Base-by-base conservation (phyloP, 1,140 invertebrate species). In the Steinernema feltiae region DNA sequence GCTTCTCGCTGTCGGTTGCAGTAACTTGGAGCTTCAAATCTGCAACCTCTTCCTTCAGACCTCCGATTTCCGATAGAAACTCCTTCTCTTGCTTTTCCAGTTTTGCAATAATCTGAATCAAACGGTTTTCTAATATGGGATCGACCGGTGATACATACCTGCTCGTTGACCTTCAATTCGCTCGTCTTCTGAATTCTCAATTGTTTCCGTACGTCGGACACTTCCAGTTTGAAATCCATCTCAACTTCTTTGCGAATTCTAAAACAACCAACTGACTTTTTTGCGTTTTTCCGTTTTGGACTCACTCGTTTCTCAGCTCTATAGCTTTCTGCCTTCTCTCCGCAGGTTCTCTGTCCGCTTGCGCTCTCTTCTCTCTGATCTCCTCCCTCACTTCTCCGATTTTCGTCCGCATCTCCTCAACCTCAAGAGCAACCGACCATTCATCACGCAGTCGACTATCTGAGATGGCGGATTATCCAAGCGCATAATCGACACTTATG, bases 391-490 rank as follows among this genome's bases (percentile, higher is more conserved):
- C 53, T 21, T 15, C 53, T 27, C 15, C 15, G 15, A 63, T 63
- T 7, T 27, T 7, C 3, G 12, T 12, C 12, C 53, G 53, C 53
- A 63, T 63, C 12, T 63, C 53, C 24, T 63, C 24, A 7, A 27
- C 24, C 24, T 63, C 53, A 21, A 63, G 53, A 63, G 12, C 53
- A 15, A 63, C 24, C 15, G 53, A 17, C 53, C 53, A 63, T 27
- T 63, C 53, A 27, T 63, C 53, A 27, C 53, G 53, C 15, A 63
- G 53, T 3, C 53, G 53, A 63, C 53, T 63, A 63, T 63, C 53
- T 63, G 53, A 63, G 24, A 15, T 63, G 7, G 35, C 7, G 53
- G 53, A 63, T 63, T 63, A 63, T 63, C 53, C 53, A 21, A 7
- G 15, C 24, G 12, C 15, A 3, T 63, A 63, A 63, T 27, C 24